Conservation (phyloP, 92 coral and sea anemone genomes). For the Porites rus region DNA sequence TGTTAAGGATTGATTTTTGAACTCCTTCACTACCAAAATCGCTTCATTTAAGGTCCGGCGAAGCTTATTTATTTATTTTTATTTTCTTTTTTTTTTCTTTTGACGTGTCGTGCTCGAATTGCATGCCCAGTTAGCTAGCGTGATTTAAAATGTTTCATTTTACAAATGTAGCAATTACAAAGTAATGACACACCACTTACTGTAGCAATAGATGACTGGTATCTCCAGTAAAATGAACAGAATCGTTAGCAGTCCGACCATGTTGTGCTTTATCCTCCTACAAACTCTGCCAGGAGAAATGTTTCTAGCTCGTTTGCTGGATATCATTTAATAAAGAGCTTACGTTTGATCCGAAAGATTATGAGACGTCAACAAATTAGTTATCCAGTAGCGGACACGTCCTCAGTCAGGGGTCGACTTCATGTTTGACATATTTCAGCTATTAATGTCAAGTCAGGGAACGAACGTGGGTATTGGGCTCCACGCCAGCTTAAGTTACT, state of each 20-base stretch:
- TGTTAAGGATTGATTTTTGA: too few relatives aligned
- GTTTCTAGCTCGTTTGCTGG: not conserved
- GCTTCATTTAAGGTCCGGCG: not conserved
- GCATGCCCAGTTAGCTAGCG: not conserved
- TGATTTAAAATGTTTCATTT: not conserved
- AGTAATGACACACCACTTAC: conserved; percentile 6
- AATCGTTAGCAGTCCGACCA: conserved; percentile 11
- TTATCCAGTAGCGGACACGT: conserved; percentile 4
- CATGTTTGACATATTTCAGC: conserved; percentile 4
- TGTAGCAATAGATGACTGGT: not conserved
- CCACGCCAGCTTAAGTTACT: not conserved
- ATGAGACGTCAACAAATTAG: conserved; percentile 19
- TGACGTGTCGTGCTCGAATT: not conserved
- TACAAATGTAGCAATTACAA: not conserved
- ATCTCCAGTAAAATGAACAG: conserved; percentile 11
- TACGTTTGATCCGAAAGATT: conserved; percentile 19
- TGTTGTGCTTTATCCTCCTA: not conserved
- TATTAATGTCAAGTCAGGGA: too few relatives aligned
- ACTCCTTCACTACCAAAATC: not conserved
- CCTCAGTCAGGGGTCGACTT: not conserved
- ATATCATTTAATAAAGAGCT: conserved; percentile 2
- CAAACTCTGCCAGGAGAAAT: not conserved
- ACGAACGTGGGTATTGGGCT: too few relatives aligned
- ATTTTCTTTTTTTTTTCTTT: not conserved
- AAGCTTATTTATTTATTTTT: too few relatives aligned